Evolutionary conservation across 2,888 invertebrate genomes (phyloP), one percentile per base, ranked within the genome.

Genomic region (Cantharis rufa): DNA sequence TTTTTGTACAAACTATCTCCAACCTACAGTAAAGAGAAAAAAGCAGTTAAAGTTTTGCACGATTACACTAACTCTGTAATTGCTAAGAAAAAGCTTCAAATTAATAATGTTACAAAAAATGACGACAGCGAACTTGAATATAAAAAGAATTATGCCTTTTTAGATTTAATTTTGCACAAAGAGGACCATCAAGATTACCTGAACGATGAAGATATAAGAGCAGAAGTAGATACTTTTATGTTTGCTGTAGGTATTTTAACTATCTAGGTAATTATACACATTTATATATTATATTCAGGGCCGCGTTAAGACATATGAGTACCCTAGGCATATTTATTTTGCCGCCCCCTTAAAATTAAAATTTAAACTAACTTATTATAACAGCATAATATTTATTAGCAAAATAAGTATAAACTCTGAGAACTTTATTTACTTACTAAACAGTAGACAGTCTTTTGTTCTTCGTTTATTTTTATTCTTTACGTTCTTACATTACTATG

Each of bases 221-320:
- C 93, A 84, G 93, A 94, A 88, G 93, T 94, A 0, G 92, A 94
- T 81, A 94, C 94, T 0, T 93, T 94, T 81, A 92, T 94, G 91
- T 94, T 94, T 86, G 93, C 91, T 86, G 92, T 92, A 85, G 1
- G 72, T 72, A n/a, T 24, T 64, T 21, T 21, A 21, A 0, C 5
- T 21, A 21, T 21, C 21, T 21, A 21, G n/a, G n/a, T n/a, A n/a
- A n/a, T n/a, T n/a, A n/a, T n/a, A n/a, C n/a, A n/a, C n/a, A n/a
- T n/a, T n/a, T n/a, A n/a, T n/a, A n/a, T n/a, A n/a, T n/a, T n/a
- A n/a, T n/a, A n/a, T n/a, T n/a, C n/a, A n/a, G n/a, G n/a, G n/a
- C n/a, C n/a, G n/a, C n/a, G n/a, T n/a, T n/a, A n/a, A n/a, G n/a
- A n/a, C n/a, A n/a, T n/a, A n/a, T n/a, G n/a, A n/a, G n/a, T n/a